Base-by-base conservation (phyloP, 1,140 invertebrate species). In the Conopomorpha cramerella region DNA sequence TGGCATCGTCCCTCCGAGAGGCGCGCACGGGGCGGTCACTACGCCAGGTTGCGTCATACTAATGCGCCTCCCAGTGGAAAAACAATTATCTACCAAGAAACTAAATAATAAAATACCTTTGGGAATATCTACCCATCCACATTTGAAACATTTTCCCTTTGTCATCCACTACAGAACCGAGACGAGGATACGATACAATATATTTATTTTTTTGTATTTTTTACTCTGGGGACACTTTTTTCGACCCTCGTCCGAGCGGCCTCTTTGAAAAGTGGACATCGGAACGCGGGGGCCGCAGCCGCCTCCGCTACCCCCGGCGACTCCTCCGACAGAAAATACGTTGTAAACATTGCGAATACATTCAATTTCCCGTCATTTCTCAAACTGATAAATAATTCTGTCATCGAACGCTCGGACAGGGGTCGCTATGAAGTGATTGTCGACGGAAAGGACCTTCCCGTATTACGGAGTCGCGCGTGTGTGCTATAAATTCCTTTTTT, bases 341-440 rank as follows among this genome's bases (percentile, higher is more conserved):
- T 77, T 79, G 77, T 79, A 77, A 79, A 79, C 77, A 79, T 77
- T 67, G 72, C 72, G 65, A 77, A 65, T 79, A 79, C 77, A 79
- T 78, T 79, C 77, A 79, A 79, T 79, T 79, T 78, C 68, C 74
- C 67, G 72, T 79, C 73, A 79, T 79, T 79, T 79, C 77, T 79
- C 77, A 79, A 77, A 76, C 72, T 79, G 72, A 78, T 79, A 79
- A 79, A 79, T 79, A 79, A 79, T 79, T 77, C 76, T 74, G 70
- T 74, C 70, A 74, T 74, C 70, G 70, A 64, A 59, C 59, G 58
- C 53, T 72, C 64, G 71, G 71, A 72, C 71, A 72, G 67, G 71
- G 71, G 71, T 72, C 65, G 65, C 56, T 74, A 76, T 76, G 67
- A 76, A 76, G 71, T 68, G 67, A 76, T 76, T 71, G 66, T 61